Evolutionary conservation across 2,113 vertebrate species (phyloP).

Genomic region (human): DNA sequence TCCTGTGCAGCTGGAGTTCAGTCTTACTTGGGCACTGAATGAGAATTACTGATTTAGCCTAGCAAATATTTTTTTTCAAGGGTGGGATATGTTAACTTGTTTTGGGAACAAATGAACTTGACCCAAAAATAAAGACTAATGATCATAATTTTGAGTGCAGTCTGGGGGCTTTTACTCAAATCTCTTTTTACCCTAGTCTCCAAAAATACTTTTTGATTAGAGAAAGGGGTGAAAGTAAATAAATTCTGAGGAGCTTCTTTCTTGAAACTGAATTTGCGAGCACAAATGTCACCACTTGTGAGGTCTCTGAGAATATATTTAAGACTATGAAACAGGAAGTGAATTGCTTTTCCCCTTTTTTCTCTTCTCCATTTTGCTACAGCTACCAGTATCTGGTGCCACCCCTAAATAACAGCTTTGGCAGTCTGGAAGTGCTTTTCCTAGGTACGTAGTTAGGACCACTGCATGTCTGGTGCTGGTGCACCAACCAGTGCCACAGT

Average conservation of each 20-base stretch:
- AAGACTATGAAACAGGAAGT: not conserved
- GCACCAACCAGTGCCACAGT: not conserved
- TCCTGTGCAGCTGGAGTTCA: not conserved
- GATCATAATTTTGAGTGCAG: not conserved
- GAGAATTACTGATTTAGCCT: not conserved
- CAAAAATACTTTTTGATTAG: not conserved
- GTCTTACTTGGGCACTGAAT: not conserved
- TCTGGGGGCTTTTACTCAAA: not conserved
- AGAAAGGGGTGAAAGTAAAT: not conserved
- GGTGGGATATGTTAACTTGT: not conserved
- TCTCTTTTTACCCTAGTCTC: not conserved
- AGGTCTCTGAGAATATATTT: not conserved
- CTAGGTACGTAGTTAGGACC: not conserved
- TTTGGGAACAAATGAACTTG: not conserved
- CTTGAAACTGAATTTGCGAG: not conserved
- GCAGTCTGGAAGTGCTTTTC: not conserved
- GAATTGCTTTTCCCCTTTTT: not conserved
- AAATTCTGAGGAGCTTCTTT: not conserved
- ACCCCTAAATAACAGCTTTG: not conserved
- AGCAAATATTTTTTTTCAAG: not conserved
- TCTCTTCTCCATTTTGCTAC: not conserved
- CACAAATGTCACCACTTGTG: not conserved
- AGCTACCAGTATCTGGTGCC: accelerated
- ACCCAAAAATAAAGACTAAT: not conserved
- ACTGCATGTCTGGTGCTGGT: accelerated